These are phyloP conservation scores for Lathronympha strigana DNA, from an alignment of 2,888 invertebrate genomes.

Conservation along the genomic window DNA sequence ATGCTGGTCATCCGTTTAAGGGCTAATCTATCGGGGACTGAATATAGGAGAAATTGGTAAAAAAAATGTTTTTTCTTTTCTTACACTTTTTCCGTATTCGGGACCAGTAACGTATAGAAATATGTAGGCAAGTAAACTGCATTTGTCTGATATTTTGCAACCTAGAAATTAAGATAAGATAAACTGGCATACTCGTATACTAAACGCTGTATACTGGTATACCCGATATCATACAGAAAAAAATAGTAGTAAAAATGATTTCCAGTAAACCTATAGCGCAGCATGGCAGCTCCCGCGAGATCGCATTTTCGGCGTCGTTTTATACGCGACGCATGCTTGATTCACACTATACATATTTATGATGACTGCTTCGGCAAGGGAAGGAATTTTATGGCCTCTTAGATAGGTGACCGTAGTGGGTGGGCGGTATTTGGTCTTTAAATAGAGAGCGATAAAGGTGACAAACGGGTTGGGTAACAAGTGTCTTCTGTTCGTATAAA, in stretches of 20 bases:
- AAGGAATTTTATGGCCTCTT: slow-evolving; percentile 74
- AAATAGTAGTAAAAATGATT: slow-evolving; percentile 42
- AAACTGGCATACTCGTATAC: no score
- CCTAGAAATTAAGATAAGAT: no score
- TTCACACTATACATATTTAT: slow-evolving; percentile 83
- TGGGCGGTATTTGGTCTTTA: slow-evolving; percentile 44
- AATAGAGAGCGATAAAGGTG: slow-evolving; percentile 16
- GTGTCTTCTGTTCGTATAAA: background rate
- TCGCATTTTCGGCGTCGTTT: slow-evolving; percentile 81
- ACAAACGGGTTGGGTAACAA: background rate
- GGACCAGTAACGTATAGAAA: no score
- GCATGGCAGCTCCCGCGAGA: slow-evolving; percentile 70
- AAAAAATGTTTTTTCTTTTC: no score
- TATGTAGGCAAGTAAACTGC: no score
- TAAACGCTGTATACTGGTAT: no score
- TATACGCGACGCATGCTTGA: slow-evolving; percentile 83
- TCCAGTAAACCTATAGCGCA: slow-evolving; percentile 51
- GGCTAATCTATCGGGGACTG: no score
- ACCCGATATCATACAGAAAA: no score
- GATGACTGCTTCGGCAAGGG: slow-evolving; percentile 68
- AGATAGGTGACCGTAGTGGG: slow-evolving; percentile 69
- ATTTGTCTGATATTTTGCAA: no score
- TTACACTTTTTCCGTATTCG: no score
- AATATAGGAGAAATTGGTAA: no score
- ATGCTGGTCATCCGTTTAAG: no score